Conservation (phyloP, 2,797 vertebrate genomes). For the Rachycentron canadum region DNA sequence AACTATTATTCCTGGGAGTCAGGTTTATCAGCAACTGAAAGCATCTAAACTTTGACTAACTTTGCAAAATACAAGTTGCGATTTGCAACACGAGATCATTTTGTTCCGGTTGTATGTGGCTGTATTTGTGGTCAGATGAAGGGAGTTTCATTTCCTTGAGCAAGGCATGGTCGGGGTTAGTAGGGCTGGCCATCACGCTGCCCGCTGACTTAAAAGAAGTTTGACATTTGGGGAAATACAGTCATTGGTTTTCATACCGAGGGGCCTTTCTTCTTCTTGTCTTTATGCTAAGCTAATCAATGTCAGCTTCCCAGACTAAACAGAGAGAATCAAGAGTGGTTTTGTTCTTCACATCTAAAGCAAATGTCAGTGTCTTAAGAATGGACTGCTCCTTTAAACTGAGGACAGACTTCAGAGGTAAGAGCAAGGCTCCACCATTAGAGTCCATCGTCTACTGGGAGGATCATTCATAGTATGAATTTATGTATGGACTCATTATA, state of each 20-base stretch:
- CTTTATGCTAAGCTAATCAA: constrained; percentile 17
- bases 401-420: constrained; percentile 10
- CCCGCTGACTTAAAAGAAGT: neutral
- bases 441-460: constrained; percentile 23
- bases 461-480: constrained; percentile 36
- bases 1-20: no score
- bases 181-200: neutral
- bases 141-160: neutral
- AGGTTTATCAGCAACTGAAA: neutral
- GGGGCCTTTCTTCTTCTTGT: neutral
- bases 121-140: no score
- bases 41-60: no score
- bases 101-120: no score
- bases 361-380: neutral
- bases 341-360: neutral
- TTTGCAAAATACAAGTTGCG: no score
- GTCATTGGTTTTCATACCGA: neutral
- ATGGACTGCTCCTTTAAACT: constrained; percentile 13
- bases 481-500: constrained; percentile 60
- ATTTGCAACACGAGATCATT: no score
- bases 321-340: neutral
- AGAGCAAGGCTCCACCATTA: constrained; percentile 7
- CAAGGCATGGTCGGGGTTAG: neutral
- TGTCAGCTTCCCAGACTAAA: constrained; percentile 4
- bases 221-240: neutral